Evolutionary conservation across 2,888 invertebrate species (phyloP).

Genomic region (Drosophila ustulata): DNA sequence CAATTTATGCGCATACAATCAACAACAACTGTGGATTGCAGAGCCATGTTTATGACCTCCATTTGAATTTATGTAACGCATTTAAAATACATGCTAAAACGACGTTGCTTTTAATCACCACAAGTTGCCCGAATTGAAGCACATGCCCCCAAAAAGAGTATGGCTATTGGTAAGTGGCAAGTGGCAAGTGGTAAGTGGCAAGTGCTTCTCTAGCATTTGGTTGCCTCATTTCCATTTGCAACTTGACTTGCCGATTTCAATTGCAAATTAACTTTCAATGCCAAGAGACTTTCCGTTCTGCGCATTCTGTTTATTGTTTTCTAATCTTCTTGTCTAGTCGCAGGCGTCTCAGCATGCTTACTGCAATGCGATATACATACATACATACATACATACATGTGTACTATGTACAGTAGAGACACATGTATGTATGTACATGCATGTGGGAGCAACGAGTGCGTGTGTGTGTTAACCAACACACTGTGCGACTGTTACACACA

Average conservation of each 20-base stretch:
- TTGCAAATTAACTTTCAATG: constrained; percentile 69
- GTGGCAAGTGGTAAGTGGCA: constrained; percentile 41
- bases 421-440: neutral
- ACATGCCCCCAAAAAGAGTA: constrained; percentile 26
- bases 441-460: constrained; percentile 20
- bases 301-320: constrained; percentile 42
- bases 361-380: neutral
- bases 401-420: neutral
- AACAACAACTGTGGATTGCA: constrained; percentile 28
- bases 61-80: constrained; percentile 46
- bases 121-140: constrained; percentile 18
- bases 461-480: constrained; percentile 24
- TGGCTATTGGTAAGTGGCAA: constrained; percentile 29
- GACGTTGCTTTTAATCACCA: constrained; percentile 53
- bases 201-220: constrained; percentile 26
- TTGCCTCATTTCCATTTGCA: constrained; percentile 32
- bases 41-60: constrained; percentile 13
- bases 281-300: constrained; percentile 22
- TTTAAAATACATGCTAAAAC: constrained; percentile 39
- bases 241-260: constrained; percentile 64
- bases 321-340: constrained; percentile 46
- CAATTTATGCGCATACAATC: constrained; percentile 71
- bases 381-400: constrained; percentile 10
- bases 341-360: constrained; percentile 7
- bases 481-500: neutral